Conservation (phyloP, 2,797 vertebrate species). For the Myiothlypis chrysogaster region DNA sequence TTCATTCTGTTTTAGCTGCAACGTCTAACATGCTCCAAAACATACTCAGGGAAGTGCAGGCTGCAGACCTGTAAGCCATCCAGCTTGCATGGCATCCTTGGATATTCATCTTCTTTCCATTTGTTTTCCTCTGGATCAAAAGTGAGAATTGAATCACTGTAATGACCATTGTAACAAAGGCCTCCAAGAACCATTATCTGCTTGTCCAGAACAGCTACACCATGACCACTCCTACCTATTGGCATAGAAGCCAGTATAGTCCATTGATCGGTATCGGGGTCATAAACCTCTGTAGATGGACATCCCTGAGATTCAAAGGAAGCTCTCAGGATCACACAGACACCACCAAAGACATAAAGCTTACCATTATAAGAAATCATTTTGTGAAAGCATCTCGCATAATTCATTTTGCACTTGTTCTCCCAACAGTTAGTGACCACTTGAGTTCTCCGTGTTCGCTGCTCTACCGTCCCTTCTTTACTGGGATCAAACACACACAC, state of each 20-base stretch:
- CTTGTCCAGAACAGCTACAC: slow-evolving; percentile 94
- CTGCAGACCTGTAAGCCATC: slow-evolving; percentile 99
- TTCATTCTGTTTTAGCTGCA: slow-evolving; percentile 84
- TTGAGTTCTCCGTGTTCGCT: slow-evolving; percentile 85
- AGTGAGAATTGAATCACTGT: slow-evolving; percentile 98
- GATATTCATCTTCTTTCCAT: slow-evolving; percentile 99
- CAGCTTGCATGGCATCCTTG: slow-evolving; percentile 98
- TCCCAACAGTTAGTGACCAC: slow-evolving; percentile 96
- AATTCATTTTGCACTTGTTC: slow-evolving; percentile 99
- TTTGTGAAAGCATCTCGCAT: slow-evolving; percentile 98
- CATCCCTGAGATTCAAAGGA: slow-evolving; percentile 99
- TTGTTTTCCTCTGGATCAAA: slow-evolving; percentile 99
- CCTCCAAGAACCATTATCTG: slow-evolving; percentile 99
- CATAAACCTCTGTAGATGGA: slow-evolving; percentile 98
- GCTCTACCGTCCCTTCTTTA: slow-evolving; percentile 88
- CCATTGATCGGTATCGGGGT: slow-evolving; percentile 95
- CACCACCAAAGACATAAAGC: slow-evolving; percentile 96
- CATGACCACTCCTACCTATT: slow-evolving; percentile 95
- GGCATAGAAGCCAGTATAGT: slow-evolving; percentile 98
- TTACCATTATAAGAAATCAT: slow-evolving; percentile 99
- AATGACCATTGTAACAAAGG: slow-evolving; percentile 98
- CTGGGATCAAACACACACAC: slow-evolving; percentile 97
- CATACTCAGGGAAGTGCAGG: slow-evolving; percentile 95
- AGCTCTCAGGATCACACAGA: slow-evolving; percentile 95
- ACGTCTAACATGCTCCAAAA: slow-evolving; percentile 93